phyloP scores from a whole-genome alignment of 92 coral and sea anemone species.

The Isaurus tuberculatus region DNA sequence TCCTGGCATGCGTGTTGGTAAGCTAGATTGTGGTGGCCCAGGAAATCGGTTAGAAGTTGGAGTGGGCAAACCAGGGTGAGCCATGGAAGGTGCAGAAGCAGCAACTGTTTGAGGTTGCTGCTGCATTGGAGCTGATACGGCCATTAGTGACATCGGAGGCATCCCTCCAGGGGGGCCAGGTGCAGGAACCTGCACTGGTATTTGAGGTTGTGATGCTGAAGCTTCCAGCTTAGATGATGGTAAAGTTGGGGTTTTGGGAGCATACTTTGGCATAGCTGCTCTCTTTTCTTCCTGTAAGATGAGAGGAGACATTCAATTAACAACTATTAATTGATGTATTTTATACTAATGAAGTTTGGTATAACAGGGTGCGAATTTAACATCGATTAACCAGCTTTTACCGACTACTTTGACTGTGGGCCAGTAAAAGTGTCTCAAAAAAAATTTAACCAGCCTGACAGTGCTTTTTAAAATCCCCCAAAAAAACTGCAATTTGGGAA shows the following conservation, averaged over 20 bases:
- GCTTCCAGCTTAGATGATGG: constrained; percentile 78
- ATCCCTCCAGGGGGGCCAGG: constrained; percentile 61
- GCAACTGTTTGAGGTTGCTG: constrained; percentile 56
- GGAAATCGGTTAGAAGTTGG: constrained; percentile 22
- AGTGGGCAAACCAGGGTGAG: constrained; percentile 57
- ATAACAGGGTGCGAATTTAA: not conserved
- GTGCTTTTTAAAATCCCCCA: too few relatives aligned
- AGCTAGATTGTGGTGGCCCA: constrained; percentile 53
- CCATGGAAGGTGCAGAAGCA: constrained; percentile 68
- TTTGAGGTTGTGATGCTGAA: constrained; percentile 60
- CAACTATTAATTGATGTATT: not conserved
- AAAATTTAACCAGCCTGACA: too few relatives aligned
- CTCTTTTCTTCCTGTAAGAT: constrained; percentile 85
- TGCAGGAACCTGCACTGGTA: constrained; percentile 53
- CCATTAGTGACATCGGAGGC: constrained; percentile 60
- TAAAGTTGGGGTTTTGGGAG: constrained; percentile 83
- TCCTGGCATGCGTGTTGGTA: constrained; percentile 60
- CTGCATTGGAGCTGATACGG: constrained; percentile 59
- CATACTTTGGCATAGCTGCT: constrained; percentile 85
- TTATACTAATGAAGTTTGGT: not conserved
- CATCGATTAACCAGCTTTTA: not conserved
- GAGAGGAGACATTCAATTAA: not conserved
- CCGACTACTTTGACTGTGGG: too few relatives aligned
- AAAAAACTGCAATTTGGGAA: too few relatives aligned
- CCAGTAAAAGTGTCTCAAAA: too few relatives aligned